phyloP scores from a whole-genome alignment of 2,797 vertebrate genomes.

The Coregonus suidteri region DNA sequence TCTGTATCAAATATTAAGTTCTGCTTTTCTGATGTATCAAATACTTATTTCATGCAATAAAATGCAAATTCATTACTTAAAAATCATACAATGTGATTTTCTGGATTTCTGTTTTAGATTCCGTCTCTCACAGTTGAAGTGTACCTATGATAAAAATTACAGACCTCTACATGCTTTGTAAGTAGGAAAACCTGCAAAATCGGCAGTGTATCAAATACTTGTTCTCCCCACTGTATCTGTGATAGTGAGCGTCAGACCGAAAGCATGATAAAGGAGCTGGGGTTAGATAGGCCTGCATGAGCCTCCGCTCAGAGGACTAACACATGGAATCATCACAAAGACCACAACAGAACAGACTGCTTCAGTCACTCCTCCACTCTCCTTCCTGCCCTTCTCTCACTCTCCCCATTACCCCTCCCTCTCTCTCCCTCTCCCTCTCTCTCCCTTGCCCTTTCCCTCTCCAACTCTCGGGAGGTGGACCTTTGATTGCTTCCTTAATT shows the following conservation, averaged over 20 bases:
- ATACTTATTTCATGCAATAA: too few species aligned
- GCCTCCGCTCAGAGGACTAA: conserved; percentile 52
- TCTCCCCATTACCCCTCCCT: background rate
- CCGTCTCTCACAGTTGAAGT: too few species aligned
- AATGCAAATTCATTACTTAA: too few species aligned
- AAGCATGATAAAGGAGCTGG: conserved; percentile 41
- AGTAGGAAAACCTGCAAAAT: too few species aligned
- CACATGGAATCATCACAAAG: conserved; percentile 67
- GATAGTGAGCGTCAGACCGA: conserved; percentile 44
- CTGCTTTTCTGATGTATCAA: too few species aligned
- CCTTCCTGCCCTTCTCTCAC: conserved; percentile 18
- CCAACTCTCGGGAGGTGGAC: conserved; percentile 84
- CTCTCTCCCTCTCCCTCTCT: conserved; percentile 21
- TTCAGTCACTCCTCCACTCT: conserved; percentile 5
- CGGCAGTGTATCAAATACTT: too few species aligned
- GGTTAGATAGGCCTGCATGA: conserved; percentile 25
- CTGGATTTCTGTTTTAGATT: too few species aligned
- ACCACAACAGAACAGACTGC: conserved; percentile 44
- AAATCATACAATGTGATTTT: too few species aligned
- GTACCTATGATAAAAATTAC: too few species aligned
- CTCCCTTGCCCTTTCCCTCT: conserved; percentile 52
- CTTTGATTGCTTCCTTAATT: conserved; percentile 97
- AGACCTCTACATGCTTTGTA: too few species aligned
- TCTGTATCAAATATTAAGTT: too few species aligned
- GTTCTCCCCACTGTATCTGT: background rate